phyloP scores from a whole-genome alignment of 1,140 invertebrate genomes.

The Drosophila erecta region DNA sequence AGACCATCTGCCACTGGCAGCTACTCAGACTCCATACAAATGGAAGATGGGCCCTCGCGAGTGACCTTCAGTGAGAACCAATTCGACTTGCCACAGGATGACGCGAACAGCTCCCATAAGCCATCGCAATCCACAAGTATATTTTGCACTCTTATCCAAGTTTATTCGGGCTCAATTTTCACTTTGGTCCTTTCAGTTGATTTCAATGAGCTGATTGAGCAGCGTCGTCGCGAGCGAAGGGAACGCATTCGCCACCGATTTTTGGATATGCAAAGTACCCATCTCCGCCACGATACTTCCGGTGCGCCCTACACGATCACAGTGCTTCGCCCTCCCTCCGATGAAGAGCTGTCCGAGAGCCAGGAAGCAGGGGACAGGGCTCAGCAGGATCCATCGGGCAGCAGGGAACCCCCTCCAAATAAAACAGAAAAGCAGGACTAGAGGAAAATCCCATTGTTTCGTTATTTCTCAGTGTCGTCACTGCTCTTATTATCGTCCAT shows the following conservation, averaged over 20 bases:
- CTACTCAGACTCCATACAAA: conserved; percentile 1
- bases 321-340: conserved; percentile 53
- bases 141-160: neutral
- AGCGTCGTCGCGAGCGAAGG: conserved; percentile 48
- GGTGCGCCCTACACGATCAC: conserved; percentile 51
- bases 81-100: neutral
- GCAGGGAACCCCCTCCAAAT: neutral
- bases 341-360: neutral
- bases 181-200: conserved; percentile 23
- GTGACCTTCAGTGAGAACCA: neutral
- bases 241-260: conserved; percentile 65
- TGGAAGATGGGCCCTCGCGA: neutral
- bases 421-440: conserved; percentile 17
- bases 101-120: neutral
- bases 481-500: too few relatives aligned
- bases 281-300: conserved; percentile 5
- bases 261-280: conserved; percentile 43
- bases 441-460: neutral
- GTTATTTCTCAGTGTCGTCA: neutral
- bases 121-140: conserved; percentile 8
- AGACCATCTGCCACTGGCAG: conserved; percentile 2
- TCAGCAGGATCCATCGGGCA: conserved; percentile 1
- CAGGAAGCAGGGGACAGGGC: neutral
- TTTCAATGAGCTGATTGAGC: conserved; percentile 63
- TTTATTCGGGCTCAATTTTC: too few relatives aligned